phyloP scores from a whole-genome alignment of 2,797 vertebrate genomes.

The Mormyrops attenuatus region DNA sequence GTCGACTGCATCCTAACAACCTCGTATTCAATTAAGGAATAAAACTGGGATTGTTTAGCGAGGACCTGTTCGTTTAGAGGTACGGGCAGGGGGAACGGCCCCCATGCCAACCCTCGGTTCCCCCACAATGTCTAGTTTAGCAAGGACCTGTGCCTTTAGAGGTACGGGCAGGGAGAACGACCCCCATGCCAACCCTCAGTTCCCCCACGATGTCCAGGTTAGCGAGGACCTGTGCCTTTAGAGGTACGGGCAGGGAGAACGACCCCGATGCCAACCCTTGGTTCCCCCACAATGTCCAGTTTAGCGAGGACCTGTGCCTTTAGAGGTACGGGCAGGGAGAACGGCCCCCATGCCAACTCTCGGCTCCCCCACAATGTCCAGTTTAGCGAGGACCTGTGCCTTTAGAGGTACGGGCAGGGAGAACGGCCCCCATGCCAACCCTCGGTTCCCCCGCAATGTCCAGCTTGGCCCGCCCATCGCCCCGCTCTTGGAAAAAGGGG shows the following conservation, averaged over 20 bases:
- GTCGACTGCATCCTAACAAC: slow-evolving; percentile 38
- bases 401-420: neutral
- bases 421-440: neutral
- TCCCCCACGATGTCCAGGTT: neutral
- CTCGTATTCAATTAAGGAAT: slow-evolving; percentile 19
- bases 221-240: slow-evolving; percentile 16
- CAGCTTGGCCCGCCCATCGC: neutral
- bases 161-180: neutral
- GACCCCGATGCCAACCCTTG: neutral
- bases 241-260: neutral
- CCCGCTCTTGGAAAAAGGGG: slow-evolving; percentile 25
- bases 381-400: slow-evolving; percentile 13
- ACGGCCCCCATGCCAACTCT: neutral
- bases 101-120: neutral
- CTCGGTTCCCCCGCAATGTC: neutral
- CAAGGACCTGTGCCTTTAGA: neutral
- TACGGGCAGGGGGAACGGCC: neutral
- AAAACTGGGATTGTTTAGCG: neutral
- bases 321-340: neutral
- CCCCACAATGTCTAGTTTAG: neutral
- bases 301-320: slow-evolving; percentile 17
- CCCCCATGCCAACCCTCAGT: neutral
- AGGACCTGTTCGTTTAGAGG: neutral
- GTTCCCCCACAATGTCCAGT: neutral
- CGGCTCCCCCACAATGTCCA: neutral